Evolutionary conservation across 1,140 invertebrate species (phyloP).

Genomic region (Drosophila athabasca): DNA sequence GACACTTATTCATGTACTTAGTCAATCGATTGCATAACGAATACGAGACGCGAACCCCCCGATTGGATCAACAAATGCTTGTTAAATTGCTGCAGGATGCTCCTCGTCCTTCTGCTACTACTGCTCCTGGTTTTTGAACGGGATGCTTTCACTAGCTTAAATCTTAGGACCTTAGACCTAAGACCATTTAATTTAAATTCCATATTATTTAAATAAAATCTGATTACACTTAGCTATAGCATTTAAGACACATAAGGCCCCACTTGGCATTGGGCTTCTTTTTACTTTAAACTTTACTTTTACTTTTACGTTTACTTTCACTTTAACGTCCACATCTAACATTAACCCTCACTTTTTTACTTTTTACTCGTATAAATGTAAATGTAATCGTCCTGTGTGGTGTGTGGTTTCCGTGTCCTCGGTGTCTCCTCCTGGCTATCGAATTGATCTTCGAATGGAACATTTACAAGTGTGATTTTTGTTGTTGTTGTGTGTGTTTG

Average conservation of each 20-base stretch:
- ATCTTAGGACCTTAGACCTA: constrained; percentile 44
- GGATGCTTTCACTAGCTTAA: constrained; percentile 37
- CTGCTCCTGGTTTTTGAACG: constrained; percentile 32
- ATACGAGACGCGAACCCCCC: constrained; percentile 39
- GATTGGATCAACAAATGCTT: constrained; percentile 23
- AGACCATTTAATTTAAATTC: constrained; percentile 46
- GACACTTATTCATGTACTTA: constrained; percentile 75
- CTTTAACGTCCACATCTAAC: constrained; percentile 32
- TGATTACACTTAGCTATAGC: constrained; percentile 78
- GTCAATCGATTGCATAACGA: constrained; percentile 75
- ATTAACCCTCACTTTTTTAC: constrained; percentile 14
- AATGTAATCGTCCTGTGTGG: constrained; percentile 7
- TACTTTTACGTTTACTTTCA: constrained; percentile 17
- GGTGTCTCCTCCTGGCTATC: constrained; percentile 15
- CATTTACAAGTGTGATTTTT: constrained; percentile 65
- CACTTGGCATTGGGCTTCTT: constrained; percentile 77
- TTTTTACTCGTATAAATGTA: constrained; percentile 3
- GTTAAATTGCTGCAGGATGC: constrained; percentile 19
- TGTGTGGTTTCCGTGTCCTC: constrained; percentile 38
- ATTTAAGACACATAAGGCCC: constrained; percentile 83
- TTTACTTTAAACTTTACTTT: constrained; percentile 15
- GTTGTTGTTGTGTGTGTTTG: constrained; percentile 5
- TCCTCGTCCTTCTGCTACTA: constrained; percentile 8
- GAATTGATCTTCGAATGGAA: constrained; percentile 55
- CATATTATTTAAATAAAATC: constrained; percentile 74